Evolutionary conservation across 1,140 invertebrate genomes (phyloP), one percentile per base, ranked within the genome.

Genomic region (Solenopsis fugax): DNA sequence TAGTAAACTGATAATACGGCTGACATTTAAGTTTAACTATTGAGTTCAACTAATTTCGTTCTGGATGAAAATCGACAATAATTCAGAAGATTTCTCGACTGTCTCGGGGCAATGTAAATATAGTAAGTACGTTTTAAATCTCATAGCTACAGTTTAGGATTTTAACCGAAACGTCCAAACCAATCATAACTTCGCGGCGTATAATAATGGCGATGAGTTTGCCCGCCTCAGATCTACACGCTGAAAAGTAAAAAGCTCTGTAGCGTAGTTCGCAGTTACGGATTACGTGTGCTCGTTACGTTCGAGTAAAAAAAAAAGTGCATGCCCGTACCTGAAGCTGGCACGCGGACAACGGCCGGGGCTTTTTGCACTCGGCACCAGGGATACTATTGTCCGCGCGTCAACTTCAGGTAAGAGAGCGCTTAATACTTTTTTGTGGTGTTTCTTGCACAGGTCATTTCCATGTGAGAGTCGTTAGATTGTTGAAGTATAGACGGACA

Each of bases 341-440:
- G 89, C 89, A 90, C 85, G 67, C 71, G 77, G 76, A 90, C 84
- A 90, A 90, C 89, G 58, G 58, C 60, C 58, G 24, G 65, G 72
- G 52, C 58, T 87, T 90, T 89, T 89, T 90, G 69, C 67, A 13
- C 24, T 41, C 62, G 48, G 48, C 54, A 58, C 12, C 60, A 24
- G 85, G 29, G 48, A 67, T 50, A 72, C 85, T 67, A 89, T 90
- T 90, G 88, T 90, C 73, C 65, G 62, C 77, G 72, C 48, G 89
- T 89, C 89, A 89, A 84, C 85, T 89, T 89, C 89, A 89, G 85
- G 58, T 45, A 77, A 77, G 72, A 89, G 88, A 72, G 56, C 76
- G 71, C 67, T 89, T 87, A 87, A 89, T 86, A 75, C 18, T 73
- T 80, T 88, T 86, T 48, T 81, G 58, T 29, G n/a, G 29, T 21